These are phyloP conservation scores for Pogona vitticeps DNA, from an alignment of 2,113 vertebrate genomes.

Conservation along the genomic window DNA sequence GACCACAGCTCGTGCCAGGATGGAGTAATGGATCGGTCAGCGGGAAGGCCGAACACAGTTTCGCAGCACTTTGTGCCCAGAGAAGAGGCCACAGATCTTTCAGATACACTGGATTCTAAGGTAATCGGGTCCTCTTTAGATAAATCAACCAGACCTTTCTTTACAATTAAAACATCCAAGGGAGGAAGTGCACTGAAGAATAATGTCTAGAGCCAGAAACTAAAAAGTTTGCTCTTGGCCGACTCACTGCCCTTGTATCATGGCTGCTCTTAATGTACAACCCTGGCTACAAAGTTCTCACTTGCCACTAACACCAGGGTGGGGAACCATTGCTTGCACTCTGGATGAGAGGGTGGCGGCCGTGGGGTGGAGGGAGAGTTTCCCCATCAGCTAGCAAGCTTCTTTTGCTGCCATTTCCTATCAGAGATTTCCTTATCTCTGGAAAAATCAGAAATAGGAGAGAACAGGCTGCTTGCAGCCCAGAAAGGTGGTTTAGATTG, in stretches of 20 bases:
- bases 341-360: no score
- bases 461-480: no score
- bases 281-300: not conserved
- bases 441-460: no score
- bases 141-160: not conserved
- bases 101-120: not conserved
- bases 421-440: no score
- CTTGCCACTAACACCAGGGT: not conserved
- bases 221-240: not conserved
- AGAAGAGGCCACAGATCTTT: not conserved
- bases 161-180: not conserved
- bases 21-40: not conserved
- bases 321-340: no score
- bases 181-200: not conserved
- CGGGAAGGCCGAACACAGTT: not conserved
- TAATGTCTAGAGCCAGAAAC: not conserved
- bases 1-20: accelerated
- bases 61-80: not conserved
- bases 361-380: no score
- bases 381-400: not conserved
- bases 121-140: not conserved
- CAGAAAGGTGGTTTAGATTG: no score
- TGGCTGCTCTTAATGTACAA: not conserved
- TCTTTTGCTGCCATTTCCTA: not conserved
- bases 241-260: not conserved